A percentile compares a stretch with the other conserved stretches of the same genome.
Evolutionary conservation across 2,888 invertebrate species (phyloP).

Genomic region (Andrena trimmerana): DNA sequence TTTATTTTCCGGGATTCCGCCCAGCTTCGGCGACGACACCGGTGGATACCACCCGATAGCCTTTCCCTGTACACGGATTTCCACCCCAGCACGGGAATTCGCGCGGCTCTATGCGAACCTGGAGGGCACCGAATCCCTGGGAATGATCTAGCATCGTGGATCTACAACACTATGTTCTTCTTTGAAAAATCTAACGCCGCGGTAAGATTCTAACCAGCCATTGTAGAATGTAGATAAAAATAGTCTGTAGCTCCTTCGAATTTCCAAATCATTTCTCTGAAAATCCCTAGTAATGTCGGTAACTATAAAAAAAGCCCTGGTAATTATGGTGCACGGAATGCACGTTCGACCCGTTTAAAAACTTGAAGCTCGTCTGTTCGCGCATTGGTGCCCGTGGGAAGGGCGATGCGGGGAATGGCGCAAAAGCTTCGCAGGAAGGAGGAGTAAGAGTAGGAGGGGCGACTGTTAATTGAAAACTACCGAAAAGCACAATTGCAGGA

Average conservation of each 20-base stretch:
- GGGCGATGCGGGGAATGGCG: constrained; percentile 57
- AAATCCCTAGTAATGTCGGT: no score
- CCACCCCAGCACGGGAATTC: constrained; percentile 34
- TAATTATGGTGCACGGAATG: constrained; percentile 49
- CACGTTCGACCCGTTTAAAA: constrained; percentile 70
- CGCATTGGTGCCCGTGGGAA: constrained; percentile 36
- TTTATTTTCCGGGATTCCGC: constrained; percentile 74
- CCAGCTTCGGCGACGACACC: constrained; percentile 50
- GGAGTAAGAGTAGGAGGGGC: constrained; percentile 50
- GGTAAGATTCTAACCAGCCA: no score
- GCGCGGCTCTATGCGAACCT: background rate
- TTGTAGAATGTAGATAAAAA: no score
- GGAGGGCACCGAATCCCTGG: background rate
- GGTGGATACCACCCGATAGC: constrained; percentile 56
- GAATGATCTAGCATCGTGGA: background rate
- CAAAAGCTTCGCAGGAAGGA: constrained; percentile 59
- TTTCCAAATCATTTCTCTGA: no score
- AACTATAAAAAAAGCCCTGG: background rate
- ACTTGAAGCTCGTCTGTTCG: constrained; percentile 74
- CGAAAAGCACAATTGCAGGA: constrained; percentile 81
- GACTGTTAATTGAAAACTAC: constrained; percentile 83
- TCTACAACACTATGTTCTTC: no score
- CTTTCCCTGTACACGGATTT: constrained; percentile 42
- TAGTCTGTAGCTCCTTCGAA: no score
- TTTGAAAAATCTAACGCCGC: no score